phyloP scores from a whole-genome alignment of 2,113 vertebrate species.

The Petaurus breviceps region DNA sequence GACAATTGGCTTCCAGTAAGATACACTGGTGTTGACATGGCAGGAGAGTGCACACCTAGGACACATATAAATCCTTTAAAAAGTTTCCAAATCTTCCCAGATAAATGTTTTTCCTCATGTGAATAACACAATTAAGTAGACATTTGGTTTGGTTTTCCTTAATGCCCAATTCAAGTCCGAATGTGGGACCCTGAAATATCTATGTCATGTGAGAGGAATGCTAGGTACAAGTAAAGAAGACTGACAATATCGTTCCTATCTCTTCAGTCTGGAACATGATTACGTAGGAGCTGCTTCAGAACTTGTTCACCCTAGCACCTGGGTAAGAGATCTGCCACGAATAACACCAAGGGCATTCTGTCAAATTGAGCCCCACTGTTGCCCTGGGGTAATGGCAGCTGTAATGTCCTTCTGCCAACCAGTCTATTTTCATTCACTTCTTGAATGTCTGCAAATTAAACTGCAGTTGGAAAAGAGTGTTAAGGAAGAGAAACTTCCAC shows the following conservation, averaged over 20 bases:
- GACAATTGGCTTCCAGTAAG: slow-evolving; percentile 77
- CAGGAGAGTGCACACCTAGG: slow-evolving; percentile 85
- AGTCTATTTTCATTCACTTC: neutral
- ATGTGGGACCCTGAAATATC: neutral
- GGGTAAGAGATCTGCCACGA: neutral
- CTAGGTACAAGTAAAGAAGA: slow-evolving; percentile 8
- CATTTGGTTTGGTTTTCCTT: slow-evolving; percentile 23
- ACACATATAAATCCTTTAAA: neutral
- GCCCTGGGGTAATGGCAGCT: neutral
- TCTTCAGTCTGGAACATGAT: neutral
- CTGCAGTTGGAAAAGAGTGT: neutral
- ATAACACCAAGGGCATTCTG: neutral
- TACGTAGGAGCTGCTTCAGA: neutral
- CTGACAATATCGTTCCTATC: neutral
- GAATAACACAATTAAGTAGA: neutral
- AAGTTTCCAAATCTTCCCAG: slow-evolving; percentile 28
- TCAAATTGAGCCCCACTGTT: neutral
- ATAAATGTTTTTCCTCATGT: neutral
- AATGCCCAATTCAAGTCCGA: neutral
- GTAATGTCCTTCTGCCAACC: neutral
- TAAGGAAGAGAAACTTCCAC: neutral
- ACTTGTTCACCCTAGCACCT: neutral
- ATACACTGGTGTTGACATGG: slow-evolving; percentile 87
- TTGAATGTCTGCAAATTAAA: neutral
- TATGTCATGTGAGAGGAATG: neutral